Conservation (phyloP, 2,888 invertebrate genomes). For the Masnerella sp. region DNA sequence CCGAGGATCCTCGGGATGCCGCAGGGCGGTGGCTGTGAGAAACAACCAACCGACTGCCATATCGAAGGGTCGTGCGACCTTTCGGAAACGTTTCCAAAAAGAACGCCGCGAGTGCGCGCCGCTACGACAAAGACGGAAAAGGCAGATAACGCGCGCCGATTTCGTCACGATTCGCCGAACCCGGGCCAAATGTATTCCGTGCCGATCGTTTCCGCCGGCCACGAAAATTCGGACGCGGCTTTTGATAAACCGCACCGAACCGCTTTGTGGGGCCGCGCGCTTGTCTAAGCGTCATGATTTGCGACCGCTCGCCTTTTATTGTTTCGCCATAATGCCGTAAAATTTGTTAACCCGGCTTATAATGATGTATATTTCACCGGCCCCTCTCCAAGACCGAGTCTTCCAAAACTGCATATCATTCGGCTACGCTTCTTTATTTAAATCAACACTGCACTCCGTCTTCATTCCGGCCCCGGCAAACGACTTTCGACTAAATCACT, state of each 20-base stretch:
- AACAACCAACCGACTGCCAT: conserved; percentile 63
- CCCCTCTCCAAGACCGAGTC: too few species aligned
- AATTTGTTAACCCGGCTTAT: conserved; percentile 31
- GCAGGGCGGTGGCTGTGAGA: conserved; percentile 64
- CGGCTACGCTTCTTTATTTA: too few species aligned
- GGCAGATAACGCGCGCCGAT: conserved; percentile 42
- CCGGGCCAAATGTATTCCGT: conserved; percentile 29
- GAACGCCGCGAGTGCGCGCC: conserved; percentile 19
- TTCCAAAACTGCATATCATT: too few species aligned
- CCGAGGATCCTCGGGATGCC: conserved; percentile 66
- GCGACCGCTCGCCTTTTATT: conserved; percentile 42
- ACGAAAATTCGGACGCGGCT: conserved; percentile 31
- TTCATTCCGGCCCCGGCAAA: too few species aligned
- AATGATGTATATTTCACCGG: conserved; percentile 40
- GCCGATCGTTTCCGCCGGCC: conserved; percentile 40
- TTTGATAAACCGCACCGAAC: conserved; percentile 20
- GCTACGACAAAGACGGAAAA: conserved; percentile 37
- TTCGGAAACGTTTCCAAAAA: conserved; percentile 58
- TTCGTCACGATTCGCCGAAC: conserved; percentile 65
- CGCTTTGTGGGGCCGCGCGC: conserved; percentile 42
- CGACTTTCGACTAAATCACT: too few species aligned
- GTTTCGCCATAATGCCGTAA: conserved; percentile 51
- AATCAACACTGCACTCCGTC: too few species aligned
- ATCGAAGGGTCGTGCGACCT: conserved; percentile 61
- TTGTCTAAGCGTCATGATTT: conserved; percentile 38